Evolutionary conservation across 2,113 vertebrate genomes (phyloP).

Genomic region (Echinops telfairi): DNA sequence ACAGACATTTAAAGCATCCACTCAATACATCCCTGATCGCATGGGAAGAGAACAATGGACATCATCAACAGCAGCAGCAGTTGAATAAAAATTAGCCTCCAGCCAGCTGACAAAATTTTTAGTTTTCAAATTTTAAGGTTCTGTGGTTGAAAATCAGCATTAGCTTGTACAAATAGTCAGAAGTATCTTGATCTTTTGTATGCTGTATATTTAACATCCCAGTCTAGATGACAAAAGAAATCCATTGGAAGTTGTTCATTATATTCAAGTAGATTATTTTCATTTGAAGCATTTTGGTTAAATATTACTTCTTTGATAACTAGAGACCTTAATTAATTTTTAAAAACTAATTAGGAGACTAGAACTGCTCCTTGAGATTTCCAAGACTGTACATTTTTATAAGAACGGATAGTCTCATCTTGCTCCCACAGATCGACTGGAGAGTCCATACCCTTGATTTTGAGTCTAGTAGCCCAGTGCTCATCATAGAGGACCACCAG

Average conservation of each 20-base stretch:
- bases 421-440: too few relatives aligned
- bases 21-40: constrained; percentile 8
- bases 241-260: constrained; percentile 47
- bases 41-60: constrained; percentile 40
- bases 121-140: constrained; percentile 53
- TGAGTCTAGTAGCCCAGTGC: too few relatives aligned
- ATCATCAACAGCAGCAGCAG: constrained; percentile 22
- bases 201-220: constrained; percentile 28
- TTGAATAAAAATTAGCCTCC: constrained; percentile 42
- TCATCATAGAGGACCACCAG: too few relatives aligned
- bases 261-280: constrained; percentile 61
- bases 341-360: neutral
- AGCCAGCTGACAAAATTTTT: constrained; percentile 47
- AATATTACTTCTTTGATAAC: constrained; percentile 48
- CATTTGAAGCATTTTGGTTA: constrained; percentile 37
- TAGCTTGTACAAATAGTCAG: neutral
- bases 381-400: too few relatives aligned
- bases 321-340: neutral
- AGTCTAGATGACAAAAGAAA: constrained; percentile 36
- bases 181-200: constrained; percentile 17
- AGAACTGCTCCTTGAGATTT: too few relatives aligned
- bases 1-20: constrained; percentile 31
- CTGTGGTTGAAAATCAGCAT: constrained; percentile 38
- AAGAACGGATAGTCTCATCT: too few relatives aligned
- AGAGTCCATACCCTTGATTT: too few relatives aligned